Evolutionary conservation across 2,797 vertebrate genomes (phyloP), one percentile per base, ranked within the genome.

Genomic region (Erethizon dorsatum): DNA sequence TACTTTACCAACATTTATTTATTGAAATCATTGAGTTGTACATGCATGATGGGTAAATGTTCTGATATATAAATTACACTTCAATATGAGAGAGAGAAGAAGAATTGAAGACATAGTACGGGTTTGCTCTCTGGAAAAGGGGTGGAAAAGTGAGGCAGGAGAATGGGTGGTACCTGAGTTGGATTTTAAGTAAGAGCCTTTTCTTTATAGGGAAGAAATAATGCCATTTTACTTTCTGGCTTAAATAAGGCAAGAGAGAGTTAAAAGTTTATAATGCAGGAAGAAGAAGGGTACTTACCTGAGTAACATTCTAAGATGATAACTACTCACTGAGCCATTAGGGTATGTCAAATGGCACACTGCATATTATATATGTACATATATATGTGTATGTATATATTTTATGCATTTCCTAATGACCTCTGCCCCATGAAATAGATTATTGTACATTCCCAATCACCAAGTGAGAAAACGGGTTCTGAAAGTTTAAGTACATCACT

Each of bases 1-100:
- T 28, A 20, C 52, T 65, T 54, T 63, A 63, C 14, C 20, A 84
- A 77, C 2, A 83, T 83, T 54, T 75, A 69, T 67, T 88, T 57
- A 92, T 52, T 77, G 61, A 87, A 79, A 83, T 85, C 50, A 78
- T 7, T 80, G 65, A 93, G 52, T 73, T 91, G 2, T 45, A 63
- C 4, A 31, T 10, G 12, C 12, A 79, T 94, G 90, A 63, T 61
- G 50, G 50, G 14, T 52, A 22, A 52, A 50, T 82, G 52, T 85
- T 41, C 18, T 83, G 33, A 37, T 7, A 6, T 28, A 33, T 88
- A 85, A 94, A 57, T 26, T 86, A 33, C 59, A 31, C 26, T 26
- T 57, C 31, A 45, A 10, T 45, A 59, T 37, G 3, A 37, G 6
- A 90, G 50, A 80, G 78, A 75, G 50, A 83, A 94, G 56, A 95